A percentile compares a stretch with the other conserved stretches of the same genome.
Evolutionary conservation across 2,888 invertebrate species (phyloP).

Genomic region (Aphidius colemani): DNA sequence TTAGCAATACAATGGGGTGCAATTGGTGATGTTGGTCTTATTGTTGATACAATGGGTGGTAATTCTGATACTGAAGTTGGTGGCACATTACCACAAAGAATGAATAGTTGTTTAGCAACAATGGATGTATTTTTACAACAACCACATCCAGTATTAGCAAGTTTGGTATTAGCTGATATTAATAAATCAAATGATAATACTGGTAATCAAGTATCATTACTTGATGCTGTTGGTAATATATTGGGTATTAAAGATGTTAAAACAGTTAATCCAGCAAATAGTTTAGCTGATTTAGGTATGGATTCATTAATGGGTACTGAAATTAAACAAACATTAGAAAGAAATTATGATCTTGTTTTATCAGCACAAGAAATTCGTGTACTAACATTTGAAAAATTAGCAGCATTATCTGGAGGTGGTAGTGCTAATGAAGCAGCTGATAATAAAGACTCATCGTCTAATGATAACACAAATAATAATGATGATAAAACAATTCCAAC

Average conservation of each 20-base stretch:
- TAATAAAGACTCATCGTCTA: conserved; percentile 18
- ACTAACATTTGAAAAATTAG: conserved; percentile 78
- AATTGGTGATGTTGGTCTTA: conserved; percentile 94
- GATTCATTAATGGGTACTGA: conserved; percentile 99
- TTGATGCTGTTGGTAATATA: conserved; percentile 85
- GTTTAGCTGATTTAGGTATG: conserved; percentile 93
- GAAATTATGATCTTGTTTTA: conserved; percentile 88
- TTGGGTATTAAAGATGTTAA: conserved; percentile 86
- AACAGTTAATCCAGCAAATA: conserved; percentile 75
- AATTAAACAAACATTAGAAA: conserved; percentile 93
- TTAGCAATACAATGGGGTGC: conserved; percentile 98
- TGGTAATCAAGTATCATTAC: conserved; percentile 68
- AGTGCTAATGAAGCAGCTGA: conserved; percentile 39
- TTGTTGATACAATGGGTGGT: conserved; percentile 85
- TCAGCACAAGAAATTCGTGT: conserved; percentile 89
- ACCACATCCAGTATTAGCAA: conserved; percentile 79
- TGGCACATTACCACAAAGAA: conserved; percentile 94
- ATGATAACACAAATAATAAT: neutral
- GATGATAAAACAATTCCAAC: conserved; percentile 50
- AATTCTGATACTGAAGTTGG: conserved; percentile 90
- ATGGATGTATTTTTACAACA: conserved; percentile 91
- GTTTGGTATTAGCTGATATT: conserved; percentile 88
- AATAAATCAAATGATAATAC: conserved; percentile 65
- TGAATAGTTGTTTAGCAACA: conserved; percentile 87
- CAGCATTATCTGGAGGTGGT: conserved; percentile 63